phyloP scores from a whole-genome alignment of 2,888 invertebrate species.

The Ectemnius lituratus region DNA sequence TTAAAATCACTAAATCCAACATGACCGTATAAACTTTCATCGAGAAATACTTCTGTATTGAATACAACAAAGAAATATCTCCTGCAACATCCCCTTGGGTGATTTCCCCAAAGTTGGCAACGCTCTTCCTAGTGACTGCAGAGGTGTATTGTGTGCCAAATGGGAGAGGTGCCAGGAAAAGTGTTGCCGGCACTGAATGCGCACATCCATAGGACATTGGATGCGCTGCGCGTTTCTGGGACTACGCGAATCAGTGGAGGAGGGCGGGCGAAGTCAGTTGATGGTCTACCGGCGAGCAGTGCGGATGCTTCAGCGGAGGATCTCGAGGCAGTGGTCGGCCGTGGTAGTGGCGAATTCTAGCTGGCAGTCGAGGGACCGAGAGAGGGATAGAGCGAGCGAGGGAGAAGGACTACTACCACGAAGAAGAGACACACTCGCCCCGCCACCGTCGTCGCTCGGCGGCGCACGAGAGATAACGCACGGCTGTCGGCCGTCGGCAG shows the following conservation, averaged over 20 bases:
- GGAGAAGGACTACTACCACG: no score
- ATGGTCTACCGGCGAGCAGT: conserved; percentile 75
- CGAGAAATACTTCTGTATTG: no score
- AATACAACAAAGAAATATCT: no score
- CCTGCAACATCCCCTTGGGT: conserved; percentile 57
- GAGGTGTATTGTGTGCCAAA: neutral
- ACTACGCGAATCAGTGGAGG: conserved; percentile 77
- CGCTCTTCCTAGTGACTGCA: conserved; percentile 21
- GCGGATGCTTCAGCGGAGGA: conserved; percentile 61
- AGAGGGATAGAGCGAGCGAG: no score
- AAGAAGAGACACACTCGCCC: conserved; percentile 17
- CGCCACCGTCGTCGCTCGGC: conserved; percentile 27
- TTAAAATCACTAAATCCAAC: no score
- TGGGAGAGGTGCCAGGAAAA: neutral
- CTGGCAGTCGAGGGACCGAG: conserved; percentile 36
- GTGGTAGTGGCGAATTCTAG: conserved; percentile 40
- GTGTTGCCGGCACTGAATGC: neutral
- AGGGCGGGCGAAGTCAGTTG: conserved; percentile 68
- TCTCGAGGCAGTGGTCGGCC: conserved; percentile 30
- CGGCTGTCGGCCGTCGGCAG: conserved; percentile 18
- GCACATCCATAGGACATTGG: conserved; percentile 21
- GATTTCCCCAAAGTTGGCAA: conserved; percentile 61
- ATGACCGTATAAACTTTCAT: no score
- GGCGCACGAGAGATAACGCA: conserved; percentile 37
- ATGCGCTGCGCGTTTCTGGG: conserved; percentile 43